Evolutionary conservation across 2,113 vertebrate species (phyloP).

Genomic region (Dipodomys merriami): DNA sequence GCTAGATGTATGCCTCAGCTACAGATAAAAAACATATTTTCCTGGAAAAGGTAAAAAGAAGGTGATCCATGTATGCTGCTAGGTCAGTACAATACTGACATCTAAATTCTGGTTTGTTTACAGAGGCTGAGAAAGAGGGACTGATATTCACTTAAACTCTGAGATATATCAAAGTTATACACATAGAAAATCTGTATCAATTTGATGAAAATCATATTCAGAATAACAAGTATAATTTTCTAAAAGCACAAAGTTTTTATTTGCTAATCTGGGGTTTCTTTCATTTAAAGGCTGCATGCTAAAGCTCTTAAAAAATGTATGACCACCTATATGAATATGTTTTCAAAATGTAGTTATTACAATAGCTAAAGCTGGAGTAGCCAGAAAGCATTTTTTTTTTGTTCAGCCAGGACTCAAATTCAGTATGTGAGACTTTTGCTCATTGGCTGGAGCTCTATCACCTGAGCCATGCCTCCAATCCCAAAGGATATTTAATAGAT

Average conservation of each 20-base stretch:
- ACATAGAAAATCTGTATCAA: neutral
- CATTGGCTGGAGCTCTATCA: no score
- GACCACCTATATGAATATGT: neutral
- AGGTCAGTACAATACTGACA: neutral
- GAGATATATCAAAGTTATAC: neutral
- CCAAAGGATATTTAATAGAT: neutral
- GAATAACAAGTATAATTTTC: conserved; percentile 23
- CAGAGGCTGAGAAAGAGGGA: neutral
- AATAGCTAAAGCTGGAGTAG: neutral
- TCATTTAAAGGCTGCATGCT: conserved; percentile 20
- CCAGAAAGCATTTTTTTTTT: neutral
- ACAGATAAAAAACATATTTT: neutral
- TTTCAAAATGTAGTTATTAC: conserved; percentile 5
- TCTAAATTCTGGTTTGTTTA: neutral
- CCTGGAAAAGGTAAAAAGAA: neutral
- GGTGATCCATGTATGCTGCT: neutral
- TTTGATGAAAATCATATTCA: neutral
- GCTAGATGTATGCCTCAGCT: neutral
- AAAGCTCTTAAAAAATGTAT: neutral
- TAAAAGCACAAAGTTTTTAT: neutral
- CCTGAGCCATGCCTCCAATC: no score
- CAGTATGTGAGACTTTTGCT: no score
- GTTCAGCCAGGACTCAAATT: no score
- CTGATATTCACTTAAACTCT: neutral
- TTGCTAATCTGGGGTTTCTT: neutral